Percentiles rank a stretch among this genome's conserved stretches.
Conservation (phyloP, 2,113 vertebrate genomes). For the Zapornia atra region DNA sequence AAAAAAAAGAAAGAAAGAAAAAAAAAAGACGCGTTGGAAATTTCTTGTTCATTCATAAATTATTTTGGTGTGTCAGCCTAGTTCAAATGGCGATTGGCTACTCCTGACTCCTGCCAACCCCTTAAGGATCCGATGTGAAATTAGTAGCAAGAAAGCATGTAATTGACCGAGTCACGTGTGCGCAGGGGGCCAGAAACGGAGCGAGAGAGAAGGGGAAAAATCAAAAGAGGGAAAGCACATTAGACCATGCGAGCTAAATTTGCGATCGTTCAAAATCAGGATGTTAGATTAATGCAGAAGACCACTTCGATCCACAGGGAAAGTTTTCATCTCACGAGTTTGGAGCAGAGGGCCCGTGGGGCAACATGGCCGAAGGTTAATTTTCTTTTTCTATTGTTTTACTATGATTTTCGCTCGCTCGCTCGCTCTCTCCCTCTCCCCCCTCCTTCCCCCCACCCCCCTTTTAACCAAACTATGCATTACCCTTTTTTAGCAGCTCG, state of each 20-base stretch:
- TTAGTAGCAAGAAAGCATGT: slow-evolving; percentile 92
- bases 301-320: slow-evolving; percentile 86
- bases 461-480: slow-evolving; percentile 68
- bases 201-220: slow-evolving; percentile 84
- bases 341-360: slow-evolving; percentile 93
- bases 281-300: slow-evolving; percentile 94
- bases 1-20: background rate
- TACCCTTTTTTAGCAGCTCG: slow-evolving; percentile 69
- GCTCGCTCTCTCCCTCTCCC: background rate
- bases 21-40: slow-evolving; percentile 62
- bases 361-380: slow-evolving; percentile 99
- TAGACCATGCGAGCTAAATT: slow-evolving; percentile 97
- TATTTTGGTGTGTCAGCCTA: slow-evolving; percentile 79
- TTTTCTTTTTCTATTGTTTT: slow-evolving; percentile 81
- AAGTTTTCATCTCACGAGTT: slow-evolving; percentile 94
- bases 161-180: slow-evolving; percentile 98
- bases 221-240: slow-evolving; percentile 91
- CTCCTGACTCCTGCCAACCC: slow-evolving; percentile 78
- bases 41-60: slow-evolving; percentile 82
- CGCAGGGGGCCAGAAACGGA: slow-evolving; percentile 84
- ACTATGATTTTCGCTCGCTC: slow-evolving; percentile 71
- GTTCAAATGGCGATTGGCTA: slow-evolving; percentile 80
- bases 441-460: background rate
- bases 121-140: slow-evolving; percentile 84
- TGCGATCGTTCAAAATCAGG: slow-evolving; percentile 89